Percentiles rank a stretch among this genome's conserved stretches.
These are phyloP conservation scores for Euphydryas editha DNA, from an alignment of 2,888 invertebrate genomes.

Conservation along the genomic window DNA sequence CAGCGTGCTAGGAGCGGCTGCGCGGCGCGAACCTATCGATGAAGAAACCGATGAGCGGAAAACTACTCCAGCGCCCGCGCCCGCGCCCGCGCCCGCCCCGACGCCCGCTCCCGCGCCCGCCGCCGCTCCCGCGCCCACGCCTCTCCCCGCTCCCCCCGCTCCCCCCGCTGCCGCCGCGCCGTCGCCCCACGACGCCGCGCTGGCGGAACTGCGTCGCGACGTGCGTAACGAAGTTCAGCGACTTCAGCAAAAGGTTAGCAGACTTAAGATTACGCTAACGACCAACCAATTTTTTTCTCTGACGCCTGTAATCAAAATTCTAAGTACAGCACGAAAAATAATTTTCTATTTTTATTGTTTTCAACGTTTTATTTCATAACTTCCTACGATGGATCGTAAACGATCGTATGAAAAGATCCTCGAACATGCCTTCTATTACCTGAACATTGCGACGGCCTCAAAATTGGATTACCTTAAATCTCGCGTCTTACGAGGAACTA, in stretches of 20 bases:
- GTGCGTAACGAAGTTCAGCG: conserved; percentile 74
- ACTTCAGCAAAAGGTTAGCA: conserved; percentile 68
- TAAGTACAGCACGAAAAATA: no score
- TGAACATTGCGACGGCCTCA: not conserved
- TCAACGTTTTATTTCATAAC: no score
- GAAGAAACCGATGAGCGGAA: conserved; percentile 88
- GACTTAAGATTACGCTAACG: not conserved
- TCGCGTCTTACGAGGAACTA: not conserved
- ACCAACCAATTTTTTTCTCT: not conserved
- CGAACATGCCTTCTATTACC: not conserved
- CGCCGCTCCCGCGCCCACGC: conserved; percentile 51
- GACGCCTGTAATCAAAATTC: not conserved
- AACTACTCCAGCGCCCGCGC: conserved; percentile 55
- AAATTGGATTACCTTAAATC: conserved; percentile 5
- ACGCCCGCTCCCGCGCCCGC: conserved; percentile 52
- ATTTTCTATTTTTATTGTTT: no score
- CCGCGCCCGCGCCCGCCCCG: conserved; percentile 58
- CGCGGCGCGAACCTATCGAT: conserved; percentile 91
- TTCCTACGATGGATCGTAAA: no score
- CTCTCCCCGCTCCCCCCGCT: conserved; percentile 55
- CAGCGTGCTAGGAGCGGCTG: conserved; percentile 71
- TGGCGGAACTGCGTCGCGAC: conserved; percentile 75
- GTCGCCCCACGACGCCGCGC: conserved; percentile 79
- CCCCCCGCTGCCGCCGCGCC: conserved; percentile 49
- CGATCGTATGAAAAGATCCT: no score